Percentiles rank a stretch among this genome's conserved stretches.
These are phyloP conservation scores for Platorchestia sp. DNA, from an alignment of 1,140 invertebrate genomes.

Conservation along the genomic window DNA sequence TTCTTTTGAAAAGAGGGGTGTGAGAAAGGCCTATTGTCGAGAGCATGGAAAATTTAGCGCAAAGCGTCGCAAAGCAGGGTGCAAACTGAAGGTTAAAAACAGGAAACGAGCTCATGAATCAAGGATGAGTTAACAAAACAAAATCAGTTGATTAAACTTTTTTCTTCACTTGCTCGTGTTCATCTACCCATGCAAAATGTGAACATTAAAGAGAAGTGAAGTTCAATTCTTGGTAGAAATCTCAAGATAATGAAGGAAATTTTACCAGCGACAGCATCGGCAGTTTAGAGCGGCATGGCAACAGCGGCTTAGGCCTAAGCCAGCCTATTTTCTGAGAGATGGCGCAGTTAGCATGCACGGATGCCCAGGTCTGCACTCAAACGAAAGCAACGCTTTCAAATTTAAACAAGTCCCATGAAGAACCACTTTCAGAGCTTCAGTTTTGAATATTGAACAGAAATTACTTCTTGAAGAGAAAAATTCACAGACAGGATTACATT, in stretches of 20 bases:
- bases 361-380: not conserved
- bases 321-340: not conserved
- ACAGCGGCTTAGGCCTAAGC: constrained; percentile 25
- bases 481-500: no score
- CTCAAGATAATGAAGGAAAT: not conserved
- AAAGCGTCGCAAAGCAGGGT: not conserved
- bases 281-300: not conserved
- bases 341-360: not conserved
- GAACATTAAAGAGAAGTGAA: not conserved
- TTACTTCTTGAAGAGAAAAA: no score
- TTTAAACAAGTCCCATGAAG: no score
- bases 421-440: no score
- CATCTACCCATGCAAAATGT: not conserved
- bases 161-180: not conserved
- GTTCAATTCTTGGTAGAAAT: not conserved
- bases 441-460: no score
- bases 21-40: not conserved
- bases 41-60: not conserved
- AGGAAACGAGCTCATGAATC: no score
- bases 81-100: no score
- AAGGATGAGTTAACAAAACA: not conserved
- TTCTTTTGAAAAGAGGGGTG: not conserved
- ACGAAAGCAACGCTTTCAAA: not conserved
- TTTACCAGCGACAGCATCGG: not conserved
- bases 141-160: not conserved